Evolutionary conservation across 2,113 vertebrate genomes (phyloP), one percentile per base, ranked within the genome.

Genomic region (Kryptolebias marmoratus): DNA sequence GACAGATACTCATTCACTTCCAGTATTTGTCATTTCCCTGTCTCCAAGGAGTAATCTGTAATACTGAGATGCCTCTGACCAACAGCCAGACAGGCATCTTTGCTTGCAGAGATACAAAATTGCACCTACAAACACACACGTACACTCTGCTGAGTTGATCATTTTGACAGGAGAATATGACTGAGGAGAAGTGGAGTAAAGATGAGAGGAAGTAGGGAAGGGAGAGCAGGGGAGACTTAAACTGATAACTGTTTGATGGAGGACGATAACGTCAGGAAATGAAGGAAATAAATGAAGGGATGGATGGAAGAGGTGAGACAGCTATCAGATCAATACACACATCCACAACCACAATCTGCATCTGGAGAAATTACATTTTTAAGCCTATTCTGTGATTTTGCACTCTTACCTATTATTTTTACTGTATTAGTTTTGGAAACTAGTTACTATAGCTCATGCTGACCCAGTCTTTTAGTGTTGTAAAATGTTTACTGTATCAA

Each of bases 211-310:
- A 81, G 76, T 77, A 73, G 45, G 79, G 59, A 71, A 62, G 65
- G 81, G 81, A 75, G 59, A 47, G 69, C 16, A 9, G 58, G 66
- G 22, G 63, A 81, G 81, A 88, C 90, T 91, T 85, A 87, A 92
- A 93, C 71, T 88, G 86, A 93, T 93, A 94, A 93, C 71, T 82
- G 79, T 80, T 86, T 91, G 88, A 95, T 80, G 66, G 93, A 86
- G 42, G 74, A 71, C 72, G 82, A 91, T 87, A 87, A 92, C 75
- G 76, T 92, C 81, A 83, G 79, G 81, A 87, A 61, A 84, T 83
- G 83, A 85, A 28, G 57, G 57, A 81, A 87, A 84, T 72, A 81
- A 73, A 84, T 77, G 82, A 77, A 65, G 58, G 86, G 70, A 83
- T 77, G 74, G 79, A 83, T 77, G 71, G 70, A 78, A 70, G 59